Conservation (phyloP, 2,113 vertebrate species). For the Brachyistius frenatus region DNA sequence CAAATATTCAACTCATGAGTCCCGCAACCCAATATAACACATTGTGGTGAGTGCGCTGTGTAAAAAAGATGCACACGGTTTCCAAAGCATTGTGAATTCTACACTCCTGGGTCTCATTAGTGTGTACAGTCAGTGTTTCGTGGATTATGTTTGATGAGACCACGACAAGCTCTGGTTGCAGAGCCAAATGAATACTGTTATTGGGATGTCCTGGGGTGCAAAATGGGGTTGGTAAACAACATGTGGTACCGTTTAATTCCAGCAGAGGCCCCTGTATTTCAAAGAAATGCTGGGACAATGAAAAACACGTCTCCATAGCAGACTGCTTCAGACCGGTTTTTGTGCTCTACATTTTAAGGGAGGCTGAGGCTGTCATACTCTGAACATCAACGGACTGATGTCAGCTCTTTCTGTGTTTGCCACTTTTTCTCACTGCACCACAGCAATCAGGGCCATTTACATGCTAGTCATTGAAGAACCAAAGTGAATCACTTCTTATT, state of each 20-base stretch:
- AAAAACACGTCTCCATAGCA: slow-evolving; percentile 43
- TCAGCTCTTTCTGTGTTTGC: slow-evolving; percentile 44
- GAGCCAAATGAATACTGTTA: slow-evolving; percentile 15
- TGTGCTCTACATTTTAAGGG: slow-evolving; percentile 56
- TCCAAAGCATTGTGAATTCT: neutral
- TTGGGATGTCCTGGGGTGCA: slow-evolving; percentile 47
- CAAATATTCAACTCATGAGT: slow-evolving; percentile 35
- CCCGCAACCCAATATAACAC: slow-evolving; percentile 21
- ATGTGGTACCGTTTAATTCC: slow-evolving; percentile 62
- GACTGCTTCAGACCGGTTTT: slow-evolving; percentile 83
- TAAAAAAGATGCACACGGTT: neutral
- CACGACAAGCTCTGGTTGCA: slow-evolving; percentile 9
- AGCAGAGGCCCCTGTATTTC: slow-evolving; percentile 72
- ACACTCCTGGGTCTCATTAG: neutral
- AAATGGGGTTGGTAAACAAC: slow-evolving; percentile 77
- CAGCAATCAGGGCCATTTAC: neutral
- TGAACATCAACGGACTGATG: slow-evolving; percentile 34
- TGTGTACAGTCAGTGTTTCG: neutral
- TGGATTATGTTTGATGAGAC: slow-evolving; percentile 30
- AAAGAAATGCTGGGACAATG: slow-evolving; percentile 42
- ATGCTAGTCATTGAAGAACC: neutral
- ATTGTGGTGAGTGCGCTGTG: neutral
- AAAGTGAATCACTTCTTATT: slow-evolving; percentile 14
- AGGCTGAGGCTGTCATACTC: slow-evolving; percentile 19
- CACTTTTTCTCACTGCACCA: neutral